phyloP scores from a whole-genome alignment of 23 tunicate species.

The Diplosoma virens region DNA sequence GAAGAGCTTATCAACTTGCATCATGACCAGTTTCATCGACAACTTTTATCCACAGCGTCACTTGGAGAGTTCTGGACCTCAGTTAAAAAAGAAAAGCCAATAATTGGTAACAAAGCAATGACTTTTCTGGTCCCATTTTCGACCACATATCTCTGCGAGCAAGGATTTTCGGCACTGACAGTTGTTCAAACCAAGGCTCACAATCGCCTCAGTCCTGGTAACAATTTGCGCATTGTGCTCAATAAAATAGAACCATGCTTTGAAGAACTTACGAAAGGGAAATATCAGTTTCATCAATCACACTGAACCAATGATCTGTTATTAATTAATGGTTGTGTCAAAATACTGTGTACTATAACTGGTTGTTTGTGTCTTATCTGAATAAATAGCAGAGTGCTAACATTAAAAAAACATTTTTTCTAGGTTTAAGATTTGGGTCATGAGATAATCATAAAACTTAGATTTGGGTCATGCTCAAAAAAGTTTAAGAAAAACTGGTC shows the following conservation, averaged over 20 bases:
- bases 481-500: too few species aligned
- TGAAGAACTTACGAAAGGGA: conserved; percentile 17
- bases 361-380: too few species aligned
- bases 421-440: conserved; percentile 31
- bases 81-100: too few species aligned
- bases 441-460: conserved; percentile 32
- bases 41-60: conserved; percentile 49
- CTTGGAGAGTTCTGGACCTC: conserved; percentile 51
- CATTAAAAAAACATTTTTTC: too few species aligned
- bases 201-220: too few species aligned
- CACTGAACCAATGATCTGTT: conserved; percentile 33
- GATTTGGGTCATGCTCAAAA: conserved; percentile 54
- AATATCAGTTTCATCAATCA: conserved; percentile 28
- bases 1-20: too few species aligned
- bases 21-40: conserved; percentile 32
- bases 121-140: conserved; percentile 35
- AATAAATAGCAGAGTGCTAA: too few species aligned
- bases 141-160: conserved; percentile 45
- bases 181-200: conserved; percentile 11
- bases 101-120: conserved; percentile 37
- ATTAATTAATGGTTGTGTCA: conserved; percentile 6
- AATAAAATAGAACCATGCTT: too few species aligned
- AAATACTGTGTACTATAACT: conserved; percentile 11
- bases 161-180: conserved; percentile 18
- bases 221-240: too few species aligned